Evolutionary conservation across 2,888 invertebrate species (phyloP).

Genomic region (Drosophila anomalipes): DNA sequence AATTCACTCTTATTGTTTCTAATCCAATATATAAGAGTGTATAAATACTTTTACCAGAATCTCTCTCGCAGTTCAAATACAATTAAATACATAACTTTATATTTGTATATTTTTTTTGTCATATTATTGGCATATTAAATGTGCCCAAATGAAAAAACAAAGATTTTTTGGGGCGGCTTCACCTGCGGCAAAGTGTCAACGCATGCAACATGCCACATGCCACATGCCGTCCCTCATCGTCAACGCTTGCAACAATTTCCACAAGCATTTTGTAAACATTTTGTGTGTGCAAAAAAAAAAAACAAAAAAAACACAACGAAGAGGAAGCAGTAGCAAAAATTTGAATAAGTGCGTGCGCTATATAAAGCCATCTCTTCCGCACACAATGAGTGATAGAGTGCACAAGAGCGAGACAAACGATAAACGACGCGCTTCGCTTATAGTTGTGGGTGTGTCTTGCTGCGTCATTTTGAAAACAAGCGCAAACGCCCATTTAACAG

Average conservation of each 20-base stretch:
- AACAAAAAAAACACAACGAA: not conserved
- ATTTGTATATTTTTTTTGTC: not conserved
- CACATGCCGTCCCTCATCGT: not conserved
- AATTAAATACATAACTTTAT: not conserved
- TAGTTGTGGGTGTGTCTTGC: slow-evolving; percentile 59
- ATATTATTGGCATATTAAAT: not conserved
- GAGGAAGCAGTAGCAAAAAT: not conserved
- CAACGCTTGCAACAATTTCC: slow-evolving; percentile 34
- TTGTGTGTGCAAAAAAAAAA: slow-evolving; percentile 18
- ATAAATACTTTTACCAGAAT: no score
- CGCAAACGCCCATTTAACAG: slow-evolving; percentile 23
- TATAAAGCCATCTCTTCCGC: slow-evolving; percentile 31
- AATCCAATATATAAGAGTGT: not conserved
- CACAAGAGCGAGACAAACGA: slow-evolving; percentile 37
- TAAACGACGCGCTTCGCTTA: slow-evolving; percentile 6
- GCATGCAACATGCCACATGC: not conserved
- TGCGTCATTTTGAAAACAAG: slow-evolving; percentile 51
- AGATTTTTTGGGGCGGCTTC: not conserved
- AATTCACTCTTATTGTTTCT: not conserved
- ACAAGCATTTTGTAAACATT: slow-evolving; percentile 49
- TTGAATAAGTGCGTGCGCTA: slow-evolving; percentile 20
- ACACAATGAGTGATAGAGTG: not conserved
- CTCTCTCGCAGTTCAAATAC: no score
- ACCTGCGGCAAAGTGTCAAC: slow-evolving; percentile 16
- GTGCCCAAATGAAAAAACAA: not conserved